These are phyloP conservation scores for Hemistola chrysoprasaria DNA, from an alignment of 2,888 invertebrate genomes.

Conservation along the genomic window DNA sequence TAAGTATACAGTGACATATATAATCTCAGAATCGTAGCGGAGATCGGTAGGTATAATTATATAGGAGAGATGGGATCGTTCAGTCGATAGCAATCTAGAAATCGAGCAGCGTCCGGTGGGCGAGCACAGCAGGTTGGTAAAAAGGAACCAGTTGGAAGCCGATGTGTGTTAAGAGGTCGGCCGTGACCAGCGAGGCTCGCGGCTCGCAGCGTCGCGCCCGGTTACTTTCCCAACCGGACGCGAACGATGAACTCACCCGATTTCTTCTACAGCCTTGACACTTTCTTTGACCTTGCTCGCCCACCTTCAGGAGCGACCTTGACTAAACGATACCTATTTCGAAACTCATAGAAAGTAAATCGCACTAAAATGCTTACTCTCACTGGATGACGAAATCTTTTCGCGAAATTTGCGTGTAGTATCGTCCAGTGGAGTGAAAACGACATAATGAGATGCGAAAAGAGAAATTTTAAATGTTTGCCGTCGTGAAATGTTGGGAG, in stretches of 20 bases:
- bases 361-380: conserved; percentile 66
- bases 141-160: conserved; percentile 63
- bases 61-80: conserved; percentile 35
- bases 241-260: conserved; percentile 72
- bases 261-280: conserved; percentile 80
- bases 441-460: conserved; percentile 78
- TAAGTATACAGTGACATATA: conserved; percentile 14
- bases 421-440: conserved; percentile 72
- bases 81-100: conserved; percentile 47
- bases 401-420: conserved; percentile 65
- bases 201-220: conserved; percentile 45
- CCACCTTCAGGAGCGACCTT: conserved; percentile 62
- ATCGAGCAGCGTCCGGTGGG: conserved; percentile 31
- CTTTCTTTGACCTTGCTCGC: conserved; percentile 76
- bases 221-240: conserved; percentile 74
- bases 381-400: conserved; percentile 65
- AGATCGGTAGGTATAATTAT: too few relatives aligned
- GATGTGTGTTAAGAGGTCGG: conserved; percentile 78
- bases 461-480: conserved; percentile 81
- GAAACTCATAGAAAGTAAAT: conserved; percentile 67
- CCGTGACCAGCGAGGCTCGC: conserved; percentile 38
- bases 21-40: conserved; percentile 3
- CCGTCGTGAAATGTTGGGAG: conserved; percentile 73
- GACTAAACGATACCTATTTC: conserved; percentile 46
- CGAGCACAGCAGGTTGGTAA: conserved; percentile 41